A percentile compares a stretch with the other conserved stretches of the same genome.
phyloP scores from a whole-genome alignment of 2,888 invertebrate species.

The Yponomeuta evonymella region DNA sequence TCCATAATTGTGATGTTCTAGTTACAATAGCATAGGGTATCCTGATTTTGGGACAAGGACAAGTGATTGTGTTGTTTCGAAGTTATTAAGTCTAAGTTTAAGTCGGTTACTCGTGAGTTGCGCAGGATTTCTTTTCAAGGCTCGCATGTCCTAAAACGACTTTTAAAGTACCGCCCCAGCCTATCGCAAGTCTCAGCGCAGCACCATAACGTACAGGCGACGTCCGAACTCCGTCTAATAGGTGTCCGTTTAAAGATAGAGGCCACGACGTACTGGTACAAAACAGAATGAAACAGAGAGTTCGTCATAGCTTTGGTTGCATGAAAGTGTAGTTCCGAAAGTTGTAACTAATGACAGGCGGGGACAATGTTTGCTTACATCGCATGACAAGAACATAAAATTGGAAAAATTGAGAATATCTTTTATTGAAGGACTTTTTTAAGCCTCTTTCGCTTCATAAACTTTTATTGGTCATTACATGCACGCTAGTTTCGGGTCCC shows the following conservation, averaged over 20 bases:
- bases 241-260: conserved; percentile 15
- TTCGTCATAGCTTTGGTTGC: not conserved
- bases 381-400: no score
- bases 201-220: conserved; percentile 10
- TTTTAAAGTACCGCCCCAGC: not conserved
- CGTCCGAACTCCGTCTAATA: conserved; percentile 18
- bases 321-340: no score
- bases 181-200: conserved; percentile 1
- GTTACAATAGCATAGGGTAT: not conserved
- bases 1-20: no score
- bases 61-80: not conserved
- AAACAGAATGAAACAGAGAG: not conserved
- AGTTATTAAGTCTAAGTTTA: not conserved
- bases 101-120: not conserved
- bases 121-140: not conserved
- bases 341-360: no score
- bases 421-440: no score
- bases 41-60: no score
- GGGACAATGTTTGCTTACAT: no score
- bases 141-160: not conserved
- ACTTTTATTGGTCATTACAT: no score
- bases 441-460: no score
- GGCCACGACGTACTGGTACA: not conserved
- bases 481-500: no score
- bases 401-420: no score